These are phyloP conservation scores for Plusia festucae DNA, from an alignment of 2,888 invertebrate genomes.

Conservation along the genomic window DNA sequence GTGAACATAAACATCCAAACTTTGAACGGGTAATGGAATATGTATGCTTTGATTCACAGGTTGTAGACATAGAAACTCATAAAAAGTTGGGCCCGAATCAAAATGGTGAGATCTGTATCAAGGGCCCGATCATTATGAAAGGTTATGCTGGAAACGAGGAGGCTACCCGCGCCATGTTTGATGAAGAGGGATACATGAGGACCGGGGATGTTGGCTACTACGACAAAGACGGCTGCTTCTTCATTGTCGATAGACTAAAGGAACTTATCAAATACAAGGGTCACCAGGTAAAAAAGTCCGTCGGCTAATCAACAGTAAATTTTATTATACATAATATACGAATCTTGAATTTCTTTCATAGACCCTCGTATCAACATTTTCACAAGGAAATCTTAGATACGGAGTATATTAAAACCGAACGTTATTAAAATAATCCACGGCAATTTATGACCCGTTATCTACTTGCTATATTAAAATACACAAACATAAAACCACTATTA, in stretches of 20 bases:
- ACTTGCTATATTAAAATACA: constrained; percentile 1
- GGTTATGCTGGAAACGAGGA: constrained; percentile 71
- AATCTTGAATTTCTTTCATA: too few relatives aligned
- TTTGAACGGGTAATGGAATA: background rate
- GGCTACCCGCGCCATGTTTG: constrained; percentile 68
- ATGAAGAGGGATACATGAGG: constrained; percentile 76
- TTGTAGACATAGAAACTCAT: constrained; percentile 75
- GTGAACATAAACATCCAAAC: background rate
- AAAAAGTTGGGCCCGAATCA: constrained; percentile 67
- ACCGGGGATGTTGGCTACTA: constrained; percentile 81
- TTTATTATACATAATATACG: background rate
- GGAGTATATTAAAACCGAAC: background rate
- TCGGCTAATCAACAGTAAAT: background rate
- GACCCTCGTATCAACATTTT: background rate
- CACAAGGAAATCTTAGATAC: background rate
- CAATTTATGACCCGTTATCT: constrained; percentile 10
- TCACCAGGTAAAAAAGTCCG: constrained; percentile 83
- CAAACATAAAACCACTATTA: constrained; percentile 5
- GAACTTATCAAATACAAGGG: constrained; percentile 82
- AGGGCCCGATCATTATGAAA: constrained; percentile 74
- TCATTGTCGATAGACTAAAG: constrained; percentile 77
- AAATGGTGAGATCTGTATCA: constrained; percentile 75
- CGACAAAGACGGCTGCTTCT: constrained; percentile 78
- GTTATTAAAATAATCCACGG: background rate
- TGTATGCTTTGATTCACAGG: constrained; percentile 61